Conservation (phyloP, 2,113 vertebrate genomes). For the Pristiophorus japonicus region DNA sequence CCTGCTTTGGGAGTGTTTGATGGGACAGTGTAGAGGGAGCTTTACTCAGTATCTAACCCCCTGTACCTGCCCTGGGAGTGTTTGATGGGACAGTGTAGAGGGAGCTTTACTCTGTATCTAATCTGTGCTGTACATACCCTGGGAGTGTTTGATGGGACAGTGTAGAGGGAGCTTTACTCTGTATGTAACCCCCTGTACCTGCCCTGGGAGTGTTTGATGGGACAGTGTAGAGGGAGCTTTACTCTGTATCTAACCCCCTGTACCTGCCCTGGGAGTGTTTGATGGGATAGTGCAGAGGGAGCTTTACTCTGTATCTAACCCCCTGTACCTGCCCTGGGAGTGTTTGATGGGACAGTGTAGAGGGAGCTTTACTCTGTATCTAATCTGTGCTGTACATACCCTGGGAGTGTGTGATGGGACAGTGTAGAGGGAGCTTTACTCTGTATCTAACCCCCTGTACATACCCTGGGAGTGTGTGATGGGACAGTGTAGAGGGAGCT, state of each 20-base stretch:
- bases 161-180: not conserved
- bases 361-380: not conserved
- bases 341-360: constrained; percentile 3
- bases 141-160: not conserved
- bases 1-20: not conserved
- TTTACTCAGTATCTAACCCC: not conserved
- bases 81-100: not conserved
- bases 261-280: not conserved
- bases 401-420: not conserved
- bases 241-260: not conserved
- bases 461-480: not conserved
- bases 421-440: not conserved
- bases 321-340: not conserved
- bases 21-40: not conserved
- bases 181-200: not conserved
- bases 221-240: not conserved
- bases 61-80: not conserved
- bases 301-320: not conserved
- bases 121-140: not conserved
- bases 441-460: not conserved
- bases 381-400: not conserved
- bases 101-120: not conserved
- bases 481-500: no score
- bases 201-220: constrained; percentile 1
- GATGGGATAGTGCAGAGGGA: not conserved